Conservation (phyloP, 2,113 vertebrate genomes). For the Rhagologus leucostigma region DNA sequence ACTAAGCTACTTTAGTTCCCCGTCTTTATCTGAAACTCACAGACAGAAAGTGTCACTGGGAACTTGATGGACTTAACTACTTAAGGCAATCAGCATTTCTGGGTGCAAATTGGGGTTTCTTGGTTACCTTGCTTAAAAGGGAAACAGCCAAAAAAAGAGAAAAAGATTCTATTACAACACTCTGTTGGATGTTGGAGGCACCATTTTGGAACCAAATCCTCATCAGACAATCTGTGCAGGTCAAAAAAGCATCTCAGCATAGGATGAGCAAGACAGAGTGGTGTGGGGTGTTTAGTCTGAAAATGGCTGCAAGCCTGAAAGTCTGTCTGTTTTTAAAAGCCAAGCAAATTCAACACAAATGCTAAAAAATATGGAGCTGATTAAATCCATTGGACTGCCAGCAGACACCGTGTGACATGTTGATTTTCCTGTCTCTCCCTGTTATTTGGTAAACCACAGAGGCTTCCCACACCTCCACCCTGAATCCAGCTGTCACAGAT, state of each 20-base stretch:
- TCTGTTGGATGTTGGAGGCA: neutral
- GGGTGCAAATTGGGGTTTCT: neutral
- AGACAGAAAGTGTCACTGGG: neutral
- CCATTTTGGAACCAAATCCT: neutral
- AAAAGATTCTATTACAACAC: neutral
- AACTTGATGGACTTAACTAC: neutral
- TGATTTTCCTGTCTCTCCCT: slow-evolving; percentile 46
- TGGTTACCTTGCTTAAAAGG: neutral
- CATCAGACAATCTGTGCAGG: neutral
- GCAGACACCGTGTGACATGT: neutral
- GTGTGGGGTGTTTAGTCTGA: neutral
- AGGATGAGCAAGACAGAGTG: neutral
- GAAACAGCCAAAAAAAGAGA: neutral
- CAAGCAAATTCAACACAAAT: neutral
- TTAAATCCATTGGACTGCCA: neutral
- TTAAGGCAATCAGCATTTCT: neutral
- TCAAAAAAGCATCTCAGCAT: neutral
- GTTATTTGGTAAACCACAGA: neutral
- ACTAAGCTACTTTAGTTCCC: slow-evolving; percentile 45
- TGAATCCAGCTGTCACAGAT: slow-evolving; percentile 3
- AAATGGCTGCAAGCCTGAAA: neutral
- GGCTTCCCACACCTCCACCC: neutral
- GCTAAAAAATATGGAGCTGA: neutral
- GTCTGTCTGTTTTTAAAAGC: neutral
- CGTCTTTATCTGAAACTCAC: slow-evolving; percentile 15